Evolutionary conservation across 2,113 vertebrate species (phyloP), one percentile per base, ranked within the genome.

Genomic region (Tinamus guttatus): DNA sequence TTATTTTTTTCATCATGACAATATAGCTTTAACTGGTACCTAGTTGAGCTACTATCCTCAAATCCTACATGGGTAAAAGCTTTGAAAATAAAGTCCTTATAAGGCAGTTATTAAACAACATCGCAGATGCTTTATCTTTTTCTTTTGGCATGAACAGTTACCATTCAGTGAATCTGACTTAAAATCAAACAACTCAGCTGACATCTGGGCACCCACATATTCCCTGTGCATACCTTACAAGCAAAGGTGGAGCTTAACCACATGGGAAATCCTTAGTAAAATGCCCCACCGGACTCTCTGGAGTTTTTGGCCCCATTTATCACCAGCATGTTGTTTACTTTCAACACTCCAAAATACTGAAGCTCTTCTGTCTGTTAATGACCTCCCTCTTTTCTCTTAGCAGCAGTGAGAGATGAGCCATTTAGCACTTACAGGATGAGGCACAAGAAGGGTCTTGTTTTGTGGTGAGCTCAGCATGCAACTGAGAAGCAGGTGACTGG

Each of bases 51-150:
- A 15, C 19, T 43, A 43, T 15, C 36, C 54, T 82, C 59, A 87
- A 69, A 85, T 76, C 82, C 81, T 52, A 62, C 27, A 69, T 32
- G 8, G 75, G 36, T 67, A 85, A 88, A 88, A 90, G 6, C 10
- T 41, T 68, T 77, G 67, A 84, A 75, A 93, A 78, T 25, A 68
- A 78, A 90, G 13, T 51, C 34, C 18, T 75, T 47, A 89, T 15
- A 78, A 84, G 71, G 51, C 24, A 11, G 32, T 1, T 27, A 40
- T 51, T 63, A 38, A 54, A 45, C 15, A 83, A 59, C 45, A 36
- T 12, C 22, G 7, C 21, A 75, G 73, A 59, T 15, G 2, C 20
- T 74, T 54, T 47, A 16, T 15, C 12, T 40, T 40, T 80, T 81
- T 74, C 27, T 38, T 30, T 30, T 88, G 71, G 25, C 28, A 11